Base-by-base conservation (phyloP, 2,797 vertebrate species). In the Notoglanidium macrostoma region DNA sequence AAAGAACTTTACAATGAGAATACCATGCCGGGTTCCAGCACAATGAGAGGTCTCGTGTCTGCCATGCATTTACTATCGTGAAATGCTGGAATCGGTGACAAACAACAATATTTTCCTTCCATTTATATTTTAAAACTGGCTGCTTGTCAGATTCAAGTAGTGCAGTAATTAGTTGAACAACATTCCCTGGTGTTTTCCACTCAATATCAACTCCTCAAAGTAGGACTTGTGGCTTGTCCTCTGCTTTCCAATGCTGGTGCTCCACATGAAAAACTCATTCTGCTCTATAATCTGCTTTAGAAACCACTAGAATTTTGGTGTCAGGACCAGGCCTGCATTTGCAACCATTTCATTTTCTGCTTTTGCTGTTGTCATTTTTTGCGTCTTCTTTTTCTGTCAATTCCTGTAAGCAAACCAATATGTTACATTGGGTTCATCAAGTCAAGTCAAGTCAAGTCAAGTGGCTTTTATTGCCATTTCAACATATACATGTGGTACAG, bases 221-320 rank as follows among this genome's bases (percentile, higher is more conserved):
- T n/a, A 61, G 68, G 68, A n/a, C 70, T 74, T 72, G 65, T 72
- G 67, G 65, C 49, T 35, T 85, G 35, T 59, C 59, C 79, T 81
- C 4, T 63, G 79, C 26, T 17, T 61, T 80, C 32, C 57, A 40
- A 9, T 40, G 32, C 67, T 26, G 32, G 4, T 61, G 21, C 68
- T 61, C 35, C 83, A 74, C 55, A 74, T 51, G 83, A 85, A 44
- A 0, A 59, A 19, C 26, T 49, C 40, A 49, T 82, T 82, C 40
- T 65, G 5, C 11, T 61, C 0, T 59, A 80, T 23, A 80, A 80
- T 40, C 17, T 80, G 59, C 40, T 65, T 63, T 46, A 29, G 59
- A 65, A 49, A 59, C 21, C 32, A 14, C 54, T 79, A 65, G 59
- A 46, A 40, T 23, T 59, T 2, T 49, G 40, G 1, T 40, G 65